phyloP scores from a whole-genome alignment of 2,113 vertebrate genomes.

The Zootoca vivipara region DNA sequence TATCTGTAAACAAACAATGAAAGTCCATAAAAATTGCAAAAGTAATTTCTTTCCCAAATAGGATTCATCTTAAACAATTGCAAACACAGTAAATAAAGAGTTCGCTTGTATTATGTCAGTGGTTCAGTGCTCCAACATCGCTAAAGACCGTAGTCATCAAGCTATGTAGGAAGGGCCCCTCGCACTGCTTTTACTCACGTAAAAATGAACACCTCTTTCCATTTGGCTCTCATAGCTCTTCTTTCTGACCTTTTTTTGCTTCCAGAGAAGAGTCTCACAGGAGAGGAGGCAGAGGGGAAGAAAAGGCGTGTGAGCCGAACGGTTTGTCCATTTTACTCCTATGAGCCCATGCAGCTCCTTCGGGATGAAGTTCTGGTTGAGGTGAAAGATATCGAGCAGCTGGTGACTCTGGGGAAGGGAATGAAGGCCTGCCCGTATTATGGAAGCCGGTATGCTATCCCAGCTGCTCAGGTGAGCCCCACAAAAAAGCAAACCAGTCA shows the following conservation, averaged over 20 bases:
- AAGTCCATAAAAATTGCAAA: too few species aligned
- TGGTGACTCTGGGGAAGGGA: conserved; percentile 83
- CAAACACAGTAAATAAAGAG: too few species aligned
- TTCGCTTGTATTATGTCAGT: too few species aligned
- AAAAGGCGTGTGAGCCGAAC: conserved; percentile 70
- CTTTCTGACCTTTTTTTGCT: conserved; percentile 22
- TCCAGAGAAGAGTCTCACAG: conserved; percentile 69
- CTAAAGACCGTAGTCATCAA: too few species aligned
- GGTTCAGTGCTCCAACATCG: too few species aligned
- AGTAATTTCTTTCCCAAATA: too few species aligned
- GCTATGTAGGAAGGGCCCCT: not conserved
- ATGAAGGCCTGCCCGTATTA: conserved; percentile 90
- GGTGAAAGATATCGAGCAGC: conserved; percentile 91
- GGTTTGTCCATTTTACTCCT: conserved; percentile 82
- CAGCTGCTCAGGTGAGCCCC: conserved; percentile 82
- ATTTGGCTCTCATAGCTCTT: not conserved
- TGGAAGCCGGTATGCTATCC: conserved; percentile 85
- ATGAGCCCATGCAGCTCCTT: conserved; percentile 84
- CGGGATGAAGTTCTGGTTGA: conserved; percentile 83
- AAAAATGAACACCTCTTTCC: not conserved
- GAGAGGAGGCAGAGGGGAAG: conserved; percentile 73
- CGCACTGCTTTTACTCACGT: not conserved
- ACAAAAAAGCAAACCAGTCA: not conserved
- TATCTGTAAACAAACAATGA: too few species aligned
- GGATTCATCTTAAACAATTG: too few species aligned